Conservation (phyloP, 2,888 invertebrate genomes). For the Heliothis peltigera region DNA sequence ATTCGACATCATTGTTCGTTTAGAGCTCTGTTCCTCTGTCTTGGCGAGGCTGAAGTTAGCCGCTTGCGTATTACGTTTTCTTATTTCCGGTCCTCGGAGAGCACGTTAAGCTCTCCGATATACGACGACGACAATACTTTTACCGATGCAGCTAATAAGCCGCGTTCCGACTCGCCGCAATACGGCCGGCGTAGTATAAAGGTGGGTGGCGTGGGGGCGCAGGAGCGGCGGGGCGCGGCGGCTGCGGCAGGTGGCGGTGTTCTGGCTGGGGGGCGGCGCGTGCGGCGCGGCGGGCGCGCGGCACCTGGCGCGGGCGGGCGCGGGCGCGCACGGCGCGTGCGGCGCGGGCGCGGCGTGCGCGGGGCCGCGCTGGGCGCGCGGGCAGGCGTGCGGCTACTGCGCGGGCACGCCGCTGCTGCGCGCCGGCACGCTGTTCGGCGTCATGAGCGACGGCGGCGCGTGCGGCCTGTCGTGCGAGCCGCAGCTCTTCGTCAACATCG, state of each 20-base stretch:
- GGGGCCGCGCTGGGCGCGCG: slow-evolving; percentile 63
- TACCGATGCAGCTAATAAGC: too few relatives aligned
- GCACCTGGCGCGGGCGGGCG: slow-evolving; percentile 38
- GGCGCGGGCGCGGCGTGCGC: slow-evolving; percentile 64
- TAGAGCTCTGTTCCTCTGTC: too few relatives aligned
- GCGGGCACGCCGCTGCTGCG: slow-evolving; percentile 78
- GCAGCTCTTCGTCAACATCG: slow-evolving; percentile 73
- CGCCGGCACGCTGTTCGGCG: slow-evolving; percentile 64
- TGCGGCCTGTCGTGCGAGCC: slow-evolving; percentile 80
- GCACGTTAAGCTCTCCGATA: too few relatives aligned
- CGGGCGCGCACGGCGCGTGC: slow-evolving; percentile 44
- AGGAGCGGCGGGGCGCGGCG: too few relatives aligned
- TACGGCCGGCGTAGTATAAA: too few relatives aligned
- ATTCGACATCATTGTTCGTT: too few relatives aligned
- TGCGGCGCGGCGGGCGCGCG: slow-evolving; percentile 57
- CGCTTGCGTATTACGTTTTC: too few relatives aligned
- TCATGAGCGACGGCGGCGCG: slow-evolving; percentile 71
- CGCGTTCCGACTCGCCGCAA: too few relatives aligned
- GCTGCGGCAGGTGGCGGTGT: background rate
- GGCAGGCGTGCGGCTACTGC: slow-evolving; percentile 75
- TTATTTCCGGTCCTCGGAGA: too few relatives aligned
- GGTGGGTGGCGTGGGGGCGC: too few relatives aligned
- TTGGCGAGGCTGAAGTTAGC: too few relatives aligned
- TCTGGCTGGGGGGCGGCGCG: slow-evolving; percentile 44
- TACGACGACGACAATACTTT: too few relatives aligned